Conservation (phyloP, 2,113 vertebrate species). For the Etia nguti region DNA sequence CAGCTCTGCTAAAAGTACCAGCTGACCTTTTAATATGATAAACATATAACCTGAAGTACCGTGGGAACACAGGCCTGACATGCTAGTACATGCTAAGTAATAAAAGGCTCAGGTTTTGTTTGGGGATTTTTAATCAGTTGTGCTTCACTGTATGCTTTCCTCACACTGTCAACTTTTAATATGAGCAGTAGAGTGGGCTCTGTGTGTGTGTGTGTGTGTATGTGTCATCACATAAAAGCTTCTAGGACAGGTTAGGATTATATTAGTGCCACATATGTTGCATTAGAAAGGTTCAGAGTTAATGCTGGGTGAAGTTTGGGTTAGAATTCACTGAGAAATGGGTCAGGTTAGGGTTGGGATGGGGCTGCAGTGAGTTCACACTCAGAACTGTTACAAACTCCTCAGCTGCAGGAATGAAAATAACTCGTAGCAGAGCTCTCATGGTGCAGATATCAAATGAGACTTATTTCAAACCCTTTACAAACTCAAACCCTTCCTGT, state of each 20-base stretch:
- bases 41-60: neutral
- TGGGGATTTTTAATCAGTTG: neutral
- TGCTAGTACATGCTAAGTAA: neutral
- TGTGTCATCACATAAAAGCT: no score
- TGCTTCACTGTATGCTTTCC: neutral
- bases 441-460: neutral
- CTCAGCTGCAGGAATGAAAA: neutral
- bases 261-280: neutral
- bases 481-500: neutral
- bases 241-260: neutral
- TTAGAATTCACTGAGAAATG: neutral
- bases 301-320: neutral
- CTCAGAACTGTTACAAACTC: neutral
- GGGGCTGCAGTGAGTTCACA: neutral
- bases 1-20: neutral
- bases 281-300: neutral
- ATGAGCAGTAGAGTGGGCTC: neutral
- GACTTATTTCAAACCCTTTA: neutral
- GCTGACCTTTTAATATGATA: neutral
- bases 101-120: neutral
- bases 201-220: neutral
- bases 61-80: neutral
- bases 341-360: neutral
- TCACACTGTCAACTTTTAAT: neutral
- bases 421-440: neutral